Percentiles rank a stretch among this genome's conserved stretches.
Evolutionary conservation across 2,797 vertebrate genomes (phyloP).

Genomic region (Enteromius radiatus): DNA sequence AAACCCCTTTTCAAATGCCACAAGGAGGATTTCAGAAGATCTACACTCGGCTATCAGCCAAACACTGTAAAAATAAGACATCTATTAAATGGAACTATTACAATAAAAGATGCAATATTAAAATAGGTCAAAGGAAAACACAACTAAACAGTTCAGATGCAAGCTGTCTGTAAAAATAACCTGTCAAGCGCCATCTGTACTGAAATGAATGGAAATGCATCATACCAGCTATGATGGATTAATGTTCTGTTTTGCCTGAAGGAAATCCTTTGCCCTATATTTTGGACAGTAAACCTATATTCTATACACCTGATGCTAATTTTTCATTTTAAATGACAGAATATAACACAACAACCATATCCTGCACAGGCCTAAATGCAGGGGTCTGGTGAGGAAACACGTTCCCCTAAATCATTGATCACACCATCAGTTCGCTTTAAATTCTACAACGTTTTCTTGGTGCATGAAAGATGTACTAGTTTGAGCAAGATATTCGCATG

Average conservation of each 20-base stretch:
- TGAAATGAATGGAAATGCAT: constrained; percentile 30
- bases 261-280: constrained; percentile 27
- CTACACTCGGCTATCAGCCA: constrained; percentile 35
- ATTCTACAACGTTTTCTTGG: constrained; percentile 24
- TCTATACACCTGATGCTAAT: constrained; percentile 26
- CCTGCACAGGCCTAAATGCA: constrained; percentile 2
- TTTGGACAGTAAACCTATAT: constrained; percentile 25
- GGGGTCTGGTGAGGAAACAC: constrained; percentile 36
- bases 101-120: constrained; percentile 9
- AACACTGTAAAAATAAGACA: constrained; percentile 54
- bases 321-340: constrained; percentile 30
- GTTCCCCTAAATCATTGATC: constrained; percentile 44
- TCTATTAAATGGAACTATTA: not conserved
- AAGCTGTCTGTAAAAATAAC: not conserved
- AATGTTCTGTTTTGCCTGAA: constrained; percentile 27
- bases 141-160: not conserved
- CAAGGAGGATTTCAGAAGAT: constrained; percentile 2
- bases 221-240: constrained; percentile 25
- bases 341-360: constrained; percentile 13
- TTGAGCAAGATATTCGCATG: not conserved
- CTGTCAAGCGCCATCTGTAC: not conserved
- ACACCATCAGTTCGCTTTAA: constrained; percentile 37
- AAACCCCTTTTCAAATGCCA: constrained; percentile 26
- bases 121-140: constrained; percentile 1
- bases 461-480: constrained; percentile 26